These are phyloP conservation scores for Myrmophylax atrothorax DNA, from an alignment of 2,113 vertebrate species.

Conservation along the genomic window DNA sequence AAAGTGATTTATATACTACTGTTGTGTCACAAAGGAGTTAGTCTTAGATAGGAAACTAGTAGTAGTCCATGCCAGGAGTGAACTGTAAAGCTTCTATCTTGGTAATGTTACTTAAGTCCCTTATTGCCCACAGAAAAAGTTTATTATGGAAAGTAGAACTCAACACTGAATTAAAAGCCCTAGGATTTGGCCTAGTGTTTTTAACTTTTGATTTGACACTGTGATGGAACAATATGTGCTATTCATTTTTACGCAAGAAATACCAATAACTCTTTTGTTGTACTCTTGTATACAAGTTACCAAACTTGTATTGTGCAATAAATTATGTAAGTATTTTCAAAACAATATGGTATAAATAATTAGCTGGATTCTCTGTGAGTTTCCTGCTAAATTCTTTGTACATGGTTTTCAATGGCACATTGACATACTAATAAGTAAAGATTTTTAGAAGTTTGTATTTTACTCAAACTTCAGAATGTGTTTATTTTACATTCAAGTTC, in stretches of 20 bases:
- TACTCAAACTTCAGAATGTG: neutral
- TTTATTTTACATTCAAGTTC: neutral
- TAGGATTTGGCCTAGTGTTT: neutral
- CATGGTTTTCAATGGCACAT: neutral
- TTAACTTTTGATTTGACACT: conserved; percentile 21
- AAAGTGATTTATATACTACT: neutral
- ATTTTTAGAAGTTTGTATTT: neutral
- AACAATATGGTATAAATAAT: conserved; percentile 26
- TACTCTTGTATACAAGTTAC: conserved; percentile 25
- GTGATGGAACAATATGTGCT: conserved; percentile 16
- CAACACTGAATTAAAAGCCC: neutral
- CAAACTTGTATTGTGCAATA: neutral
- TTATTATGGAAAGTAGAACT: neutral
- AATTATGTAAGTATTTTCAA: conserved; percentile 14
- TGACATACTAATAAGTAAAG: neutral
- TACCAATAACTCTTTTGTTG: conserved; percentile 21
- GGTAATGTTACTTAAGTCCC: neutral
- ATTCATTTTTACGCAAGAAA: neutral
- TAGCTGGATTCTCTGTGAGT: neutral
- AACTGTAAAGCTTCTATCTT: neutral
- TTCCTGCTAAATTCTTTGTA: neutral
- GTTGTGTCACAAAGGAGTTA: neutral
- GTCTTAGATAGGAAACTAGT: neutral
- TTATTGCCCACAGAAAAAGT: neutral
- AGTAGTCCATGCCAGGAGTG: neutral